Conservation (phyloP, 1,140 invertebrate genomes). For the Amphibalanus amphitrite region DNA sequence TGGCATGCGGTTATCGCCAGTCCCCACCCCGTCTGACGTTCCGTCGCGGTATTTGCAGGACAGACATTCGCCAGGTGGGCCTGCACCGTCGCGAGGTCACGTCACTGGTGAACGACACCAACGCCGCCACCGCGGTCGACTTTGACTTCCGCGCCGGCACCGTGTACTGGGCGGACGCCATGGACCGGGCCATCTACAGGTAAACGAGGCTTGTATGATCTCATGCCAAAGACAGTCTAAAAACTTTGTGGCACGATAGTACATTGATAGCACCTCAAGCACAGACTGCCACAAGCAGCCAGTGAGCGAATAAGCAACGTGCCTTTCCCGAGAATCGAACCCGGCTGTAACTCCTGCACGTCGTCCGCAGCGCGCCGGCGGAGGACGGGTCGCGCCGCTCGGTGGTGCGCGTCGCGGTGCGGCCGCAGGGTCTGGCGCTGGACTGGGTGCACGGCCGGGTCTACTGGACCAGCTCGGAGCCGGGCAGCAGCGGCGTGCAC, state of each 20-base stretch:
- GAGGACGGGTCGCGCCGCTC: not conserved
- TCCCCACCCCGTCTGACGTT: no score
- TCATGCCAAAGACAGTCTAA: no score
- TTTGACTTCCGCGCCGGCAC: constrained; percentile 75
- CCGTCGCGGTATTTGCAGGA: no score
- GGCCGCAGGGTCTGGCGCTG: constrained; percentile 52
- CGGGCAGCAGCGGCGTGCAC: constrained; percentile 32
- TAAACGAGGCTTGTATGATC: constrained; percentile 28
- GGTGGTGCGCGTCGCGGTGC: not conserved
- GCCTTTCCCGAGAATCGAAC: no score
- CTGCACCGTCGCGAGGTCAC: constrained; percentile 64
- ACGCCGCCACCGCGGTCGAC: constrained; percentile 66
- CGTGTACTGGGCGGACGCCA: constrained; percentile 89
- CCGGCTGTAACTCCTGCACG: not conserved
- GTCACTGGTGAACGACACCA: constrained; percentile 65
- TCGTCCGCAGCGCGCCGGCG: not conserved
- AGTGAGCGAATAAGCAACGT: no score
- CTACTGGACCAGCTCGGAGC: constrained; percentile 55
- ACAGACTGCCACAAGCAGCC: no score
- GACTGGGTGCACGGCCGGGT: constrained; percentile 61
- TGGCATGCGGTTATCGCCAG: no score
- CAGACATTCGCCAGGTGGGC: constrained; percentile 76
- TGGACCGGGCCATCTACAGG: constrained; percentile 76
- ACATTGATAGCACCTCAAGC: no score
- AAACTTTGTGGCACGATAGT: no score